Conservation (phyloP, 2,888 invertebrate species). For the Drosophila meridionalis region DNA sequence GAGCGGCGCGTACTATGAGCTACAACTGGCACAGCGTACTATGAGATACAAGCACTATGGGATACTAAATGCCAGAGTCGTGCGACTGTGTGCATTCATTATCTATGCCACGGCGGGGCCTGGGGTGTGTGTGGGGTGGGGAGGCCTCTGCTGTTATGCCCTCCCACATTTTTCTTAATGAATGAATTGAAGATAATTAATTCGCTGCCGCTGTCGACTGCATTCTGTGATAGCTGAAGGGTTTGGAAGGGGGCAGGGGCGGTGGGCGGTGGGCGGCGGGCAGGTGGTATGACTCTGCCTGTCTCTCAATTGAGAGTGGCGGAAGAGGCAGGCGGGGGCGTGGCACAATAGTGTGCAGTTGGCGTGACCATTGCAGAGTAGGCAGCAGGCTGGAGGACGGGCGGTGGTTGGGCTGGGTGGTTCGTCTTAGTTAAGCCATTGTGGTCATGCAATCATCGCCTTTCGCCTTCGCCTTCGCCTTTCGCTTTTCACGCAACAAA, state of each 20-base stretch:
- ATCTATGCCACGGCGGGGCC: constrained; percentile 38
- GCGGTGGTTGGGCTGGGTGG: not conserved
- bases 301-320: constrained; percentile 3
- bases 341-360: constrained; percentile 49
- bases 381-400: not conserved
- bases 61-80: constrained; percentile 51
- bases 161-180: constrained; percentile 75
- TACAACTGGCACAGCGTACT: constrained; percentile 59
- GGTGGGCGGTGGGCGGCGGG: not conserved
- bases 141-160: constrained; percentile 24
- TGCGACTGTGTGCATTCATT: constrained; percentile 73
- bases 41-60: constrained; percentile 64
- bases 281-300: constrained; percentile 10
- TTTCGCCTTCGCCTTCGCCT: constrained; percentile 30
- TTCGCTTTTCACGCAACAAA: constrained; percentile 51
- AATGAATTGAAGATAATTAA: constrained; percentile 82
- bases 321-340: constrained; percentile 7
- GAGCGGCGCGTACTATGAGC: constrained; percentile 61
- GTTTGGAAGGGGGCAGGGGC: not conserved
- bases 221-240: constrained; percentile 51
- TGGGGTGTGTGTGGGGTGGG: not conserved
- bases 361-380: constrained; percentile 50
- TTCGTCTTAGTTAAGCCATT: constrained; percentile 32
- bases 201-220: constrained; percentile 63
- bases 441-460: constrained; percentile 60